Conservation (phyloP, 2,888 invertebrate genomes). For the Empis stercorea region DNA sequence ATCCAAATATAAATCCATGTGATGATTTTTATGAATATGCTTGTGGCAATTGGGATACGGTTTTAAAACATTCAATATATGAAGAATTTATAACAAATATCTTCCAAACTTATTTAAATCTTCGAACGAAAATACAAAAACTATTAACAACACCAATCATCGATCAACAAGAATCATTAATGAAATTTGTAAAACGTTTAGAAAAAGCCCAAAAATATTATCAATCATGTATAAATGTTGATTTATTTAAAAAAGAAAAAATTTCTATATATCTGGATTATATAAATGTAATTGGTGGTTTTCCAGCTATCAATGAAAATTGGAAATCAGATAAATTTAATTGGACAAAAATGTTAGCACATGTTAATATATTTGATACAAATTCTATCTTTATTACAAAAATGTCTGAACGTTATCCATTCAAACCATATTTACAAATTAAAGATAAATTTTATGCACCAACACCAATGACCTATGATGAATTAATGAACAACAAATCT, state of each 20-base stretch:
- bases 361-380: neutral
- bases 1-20: neutral
- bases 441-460: neutral
- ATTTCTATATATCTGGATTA: neutral
- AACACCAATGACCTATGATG: neutral
- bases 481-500: neutral
- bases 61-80: neutral
- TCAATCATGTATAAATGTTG: neutral
- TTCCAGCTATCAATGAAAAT: neutral
- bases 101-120: neutral
- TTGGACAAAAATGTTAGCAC: neutral
- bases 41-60: neutral
- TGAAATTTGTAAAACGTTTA: neutral
- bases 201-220: neutral
- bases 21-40: conserved; percentile 1
- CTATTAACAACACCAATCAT: neutral
- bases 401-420: neutral
- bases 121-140: neutral
- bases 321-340: neutral
- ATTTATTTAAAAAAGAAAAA: neutral
- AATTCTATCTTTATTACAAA: neutral
- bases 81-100: neutral
- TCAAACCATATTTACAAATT: neutral
- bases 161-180: neutral
- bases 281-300: neutral